These are phyloP conservation scores for Drosophila cognata DNA, from an alignment of 2,888 invertebrate species.

Conservation along the genomic window DNA sequence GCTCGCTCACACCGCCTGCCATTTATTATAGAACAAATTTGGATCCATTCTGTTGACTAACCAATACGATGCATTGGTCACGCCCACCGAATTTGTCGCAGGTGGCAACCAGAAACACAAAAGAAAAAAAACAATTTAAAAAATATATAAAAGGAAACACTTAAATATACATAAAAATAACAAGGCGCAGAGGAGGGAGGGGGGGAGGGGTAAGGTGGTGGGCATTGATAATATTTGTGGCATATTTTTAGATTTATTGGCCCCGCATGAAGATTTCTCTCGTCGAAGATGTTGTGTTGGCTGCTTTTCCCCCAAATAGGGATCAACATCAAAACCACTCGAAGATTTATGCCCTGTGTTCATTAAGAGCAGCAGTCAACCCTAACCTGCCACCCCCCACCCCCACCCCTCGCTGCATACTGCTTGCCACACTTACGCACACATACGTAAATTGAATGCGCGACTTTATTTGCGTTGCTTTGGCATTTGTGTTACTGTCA, in stretches of 20 bases:
- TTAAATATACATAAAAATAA: constrained; percentile 79
- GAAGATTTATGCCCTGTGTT: constrained; percentile 54
- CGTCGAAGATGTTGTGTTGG: constrained; percentile 46
- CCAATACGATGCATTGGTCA: constrained; percentile 65
- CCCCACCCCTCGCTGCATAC: too few relatives aligned
- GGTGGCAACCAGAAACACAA: constrained; percentile 53
- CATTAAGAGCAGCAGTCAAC: constrained; percentile 42
- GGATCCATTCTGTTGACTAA: constrained; percentile 34
- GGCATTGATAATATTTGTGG: constrained; percentile 18
- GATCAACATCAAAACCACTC: constrained; percentile 53
- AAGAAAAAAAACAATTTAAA: not conserved
- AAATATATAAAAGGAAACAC: constrained; percentile 55
- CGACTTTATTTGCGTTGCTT: constrained; percentile 47
- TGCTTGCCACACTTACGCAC: not conserved
- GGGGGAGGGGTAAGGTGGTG: not conserved
- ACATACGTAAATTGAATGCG: constrained; percentile 45
- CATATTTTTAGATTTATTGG: constrained; percentile 55
- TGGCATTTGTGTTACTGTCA: constrained; percentile 31
- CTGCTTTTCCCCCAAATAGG: constrained; percentile 31
- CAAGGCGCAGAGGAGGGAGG: constrained; percentile 35
- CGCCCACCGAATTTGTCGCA: constrained; percentile 63
- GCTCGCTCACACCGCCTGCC: not conserved
- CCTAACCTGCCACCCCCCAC: not conserved
- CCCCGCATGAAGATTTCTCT: constrained; percentile 45
- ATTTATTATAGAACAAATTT: constrained; percentile 46